Evolutionary conservation across 2,797 vertebrate species (phyloP).

Genomic region (Syngnathus rostellatus): DNA sequence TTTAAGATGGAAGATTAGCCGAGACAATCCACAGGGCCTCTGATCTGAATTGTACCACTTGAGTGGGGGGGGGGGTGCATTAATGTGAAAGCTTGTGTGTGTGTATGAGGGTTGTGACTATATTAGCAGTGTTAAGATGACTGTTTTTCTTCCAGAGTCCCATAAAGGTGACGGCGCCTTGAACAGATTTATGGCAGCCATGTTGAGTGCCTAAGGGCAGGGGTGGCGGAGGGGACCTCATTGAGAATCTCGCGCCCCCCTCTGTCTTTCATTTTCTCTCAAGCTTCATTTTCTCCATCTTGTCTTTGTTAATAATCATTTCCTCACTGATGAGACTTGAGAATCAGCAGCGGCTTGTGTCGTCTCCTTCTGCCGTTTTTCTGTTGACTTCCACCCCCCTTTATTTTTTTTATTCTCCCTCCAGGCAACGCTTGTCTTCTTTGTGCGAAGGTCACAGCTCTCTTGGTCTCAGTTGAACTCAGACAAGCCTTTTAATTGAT

Average conservation of each 20-base stretch:
- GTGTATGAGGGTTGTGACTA: conserved; percentile 22
- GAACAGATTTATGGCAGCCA: conserved; percentile 50
- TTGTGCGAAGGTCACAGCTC: conserved; percentile 25
- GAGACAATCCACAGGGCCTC: not conserved
- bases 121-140: conserved; percentile 38
- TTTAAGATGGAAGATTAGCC: not conserved
- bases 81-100: conserved; percentile 7
- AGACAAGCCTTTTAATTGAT: conserved; percentile 21
- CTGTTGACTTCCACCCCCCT: not conserved
- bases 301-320: conserved; percentile 17
- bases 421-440: conserved; percentile 26
- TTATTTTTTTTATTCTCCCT: conserved; percentile 6
- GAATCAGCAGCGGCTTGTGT: not conserved
- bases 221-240: conserved; percentile 47
- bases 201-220: conserved; percentile 30
- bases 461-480: conserved; percentile 21
- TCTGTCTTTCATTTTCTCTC: conserved; percentile 12
- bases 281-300: conserved; percentile 19
- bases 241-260: conserved; percentile 36
- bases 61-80: conserved; percentile 7
- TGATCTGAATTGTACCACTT: conserved; percentile 20
- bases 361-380: not conserved
- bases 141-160: conserved; percentile 32
- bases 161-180: conserved; percentile 43
- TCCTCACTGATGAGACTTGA: not conserved